Conservation (phyloP, 2,113 vertebrate genomes). For the Melanerpes aurifrons region DNA sequence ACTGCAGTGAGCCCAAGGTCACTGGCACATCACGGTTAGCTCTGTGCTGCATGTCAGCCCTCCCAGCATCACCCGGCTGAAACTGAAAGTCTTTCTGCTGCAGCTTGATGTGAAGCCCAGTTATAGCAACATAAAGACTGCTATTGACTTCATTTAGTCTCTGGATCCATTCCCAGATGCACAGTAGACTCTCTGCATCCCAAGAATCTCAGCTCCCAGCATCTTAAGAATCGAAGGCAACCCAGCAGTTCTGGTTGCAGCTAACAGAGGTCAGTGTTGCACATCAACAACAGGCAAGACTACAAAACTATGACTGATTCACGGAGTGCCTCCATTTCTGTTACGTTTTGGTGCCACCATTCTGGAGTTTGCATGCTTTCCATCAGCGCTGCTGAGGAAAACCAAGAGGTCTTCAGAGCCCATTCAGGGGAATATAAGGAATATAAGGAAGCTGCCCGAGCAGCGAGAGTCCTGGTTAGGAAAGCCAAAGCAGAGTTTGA, state of each 20-base stretch:
- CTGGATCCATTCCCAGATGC: conserved; percentile 16
- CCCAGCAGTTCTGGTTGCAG: neutral
- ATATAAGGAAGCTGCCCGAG: too few relatives aligned
- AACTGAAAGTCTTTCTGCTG: neutral
- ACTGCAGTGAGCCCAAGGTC: neutral
- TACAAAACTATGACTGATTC: neutral
- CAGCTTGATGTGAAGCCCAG: neutral
- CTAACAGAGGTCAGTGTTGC: neutral
- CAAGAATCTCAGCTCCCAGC: neutral
- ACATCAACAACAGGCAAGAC: neutral
- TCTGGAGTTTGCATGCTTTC: neutral
- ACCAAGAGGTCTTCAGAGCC: fast-evolving
- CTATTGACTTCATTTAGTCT: neutral
- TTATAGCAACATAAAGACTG: conserved; percentile 10
- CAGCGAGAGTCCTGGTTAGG: too few relatives aligned
- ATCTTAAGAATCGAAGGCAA: neutral
- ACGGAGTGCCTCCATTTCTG: neutral
- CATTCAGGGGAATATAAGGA: too few relatives aligned
- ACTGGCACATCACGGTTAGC: fast-evolving
- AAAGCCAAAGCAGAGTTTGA: too few relatives aligned
- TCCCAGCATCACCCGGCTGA: neutral
- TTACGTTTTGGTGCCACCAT: neutral
- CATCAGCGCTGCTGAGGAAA: neutral
- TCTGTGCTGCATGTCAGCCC: neutral
- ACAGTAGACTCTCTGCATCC: neutral